Evolutionary conservation across 2,797 vertebrate genomes (phyloP).

Genomic region (Megalops cyprinoides): DNA sequence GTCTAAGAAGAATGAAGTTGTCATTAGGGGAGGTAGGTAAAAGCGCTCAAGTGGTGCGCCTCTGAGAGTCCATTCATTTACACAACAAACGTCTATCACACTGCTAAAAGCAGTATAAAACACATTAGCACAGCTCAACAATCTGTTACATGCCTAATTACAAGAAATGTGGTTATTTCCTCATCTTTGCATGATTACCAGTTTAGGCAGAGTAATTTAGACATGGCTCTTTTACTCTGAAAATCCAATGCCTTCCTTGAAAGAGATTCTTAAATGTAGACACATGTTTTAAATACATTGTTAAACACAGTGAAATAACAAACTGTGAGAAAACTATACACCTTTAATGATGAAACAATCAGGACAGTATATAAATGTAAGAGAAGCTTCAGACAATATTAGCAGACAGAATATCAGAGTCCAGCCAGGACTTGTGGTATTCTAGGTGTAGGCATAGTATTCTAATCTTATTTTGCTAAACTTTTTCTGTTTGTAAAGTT

Average conservation of each 20-base stretch:
- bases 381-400: too few relatives aligned
- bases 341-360: too few relatives aligned
- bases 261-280: neutral
- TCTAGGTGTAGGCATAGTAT: too few relatives aligned
- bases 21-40: neutral
- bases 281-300: neutral
- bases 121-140: neutral
- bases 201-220: constrained; percentile 4
- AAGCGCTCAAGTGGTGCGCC: neutral
- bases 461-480: too few relatives aligned
- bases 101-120: neutral
- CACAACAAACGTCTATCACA: neutral
- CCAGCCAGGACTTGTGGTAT: too few relatives aligned
- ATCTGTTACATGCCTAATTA: too few relatives aligned
- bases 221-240: neutral
- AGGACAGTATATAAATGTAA: too few relatives aligned
- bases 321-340: too few relatives aligned
- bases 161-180: neutral
- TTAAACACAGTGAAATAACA: too few relatives aligned
- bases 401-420: too few relatives aligned
- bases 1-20: neutral
- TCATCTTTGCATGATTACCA: neutral
- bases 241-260: neutral
- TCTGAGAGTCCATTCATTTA: constrained; percentile 2
- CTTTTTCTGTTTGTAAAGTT: too few relatives aligned